Evolutionary conservation across 1,140 invertebrate species (phyloP).

Genomic region (Dufourea novaeangliae): DNA sequence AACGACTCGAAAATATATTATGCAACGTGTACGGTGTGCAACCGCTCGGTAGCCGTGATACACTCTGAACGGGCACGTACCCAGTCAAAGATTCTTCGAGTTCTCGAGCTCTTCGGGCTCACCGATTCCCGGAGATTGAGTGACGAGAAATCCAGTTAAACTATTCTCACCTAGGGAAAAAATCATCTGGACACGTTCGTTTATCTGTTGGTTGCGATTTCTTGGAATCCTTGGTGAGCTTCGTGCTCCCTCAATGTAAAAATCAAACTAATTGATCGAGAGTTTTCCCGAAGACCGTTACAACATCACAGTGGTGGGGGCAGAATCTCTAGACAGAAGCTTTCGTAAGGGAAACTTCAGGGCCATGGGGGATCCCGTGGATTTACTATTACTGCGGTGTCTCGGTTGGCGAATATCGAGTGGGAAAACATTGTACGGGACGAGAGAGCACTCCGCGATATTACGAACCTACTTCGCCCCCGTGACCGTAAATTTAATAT

Average conservation of each 20-base stretch:
- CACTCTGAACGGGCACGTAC: conserved; percentile 14
- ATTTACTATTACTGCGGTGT: background rate
- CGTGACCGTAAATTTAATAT: conserved; percentile 15
- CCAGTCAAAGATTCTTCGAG: background rate
- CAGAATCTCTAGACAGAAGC: background rate
- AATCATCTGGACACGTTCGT: background rate
- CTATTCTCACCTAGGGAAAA: too few species aligned
- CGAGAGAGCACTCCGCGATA: conserved; percentile 21
- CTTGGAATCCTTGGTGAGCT: too few species aligned
- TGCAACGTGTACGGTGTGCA: conserved; percentile 41
- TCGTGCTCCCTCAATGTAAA: too few species aligned
- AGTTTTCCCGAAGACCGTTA: too few species aligned
- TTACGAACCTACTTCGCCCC: conserved; percentile 17
- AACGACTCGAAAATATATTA: conserved; percentile 58
- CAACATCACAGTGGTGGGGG: too few species aligned
- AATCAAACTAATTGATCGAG: too few species aligned
- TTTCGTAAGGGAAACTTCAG: background rate
- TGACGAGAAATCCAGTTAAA: too few species aligned
- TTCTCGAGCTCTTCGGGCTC: background rate
- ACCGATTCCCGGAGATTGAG: too few species aligned
- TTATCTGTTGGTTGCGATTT: background rate
- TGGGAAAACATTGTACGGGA: background rate
- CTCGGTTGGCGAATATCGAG: conserved; percentile 16
- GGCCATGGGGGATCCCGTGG: background rate
- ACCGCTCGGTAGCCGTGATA: conserved; percentile 6